phyloP scores from a whole-genome alignment of 2,113 vertebrate genomes.

The Alethe castanea region DNA sequence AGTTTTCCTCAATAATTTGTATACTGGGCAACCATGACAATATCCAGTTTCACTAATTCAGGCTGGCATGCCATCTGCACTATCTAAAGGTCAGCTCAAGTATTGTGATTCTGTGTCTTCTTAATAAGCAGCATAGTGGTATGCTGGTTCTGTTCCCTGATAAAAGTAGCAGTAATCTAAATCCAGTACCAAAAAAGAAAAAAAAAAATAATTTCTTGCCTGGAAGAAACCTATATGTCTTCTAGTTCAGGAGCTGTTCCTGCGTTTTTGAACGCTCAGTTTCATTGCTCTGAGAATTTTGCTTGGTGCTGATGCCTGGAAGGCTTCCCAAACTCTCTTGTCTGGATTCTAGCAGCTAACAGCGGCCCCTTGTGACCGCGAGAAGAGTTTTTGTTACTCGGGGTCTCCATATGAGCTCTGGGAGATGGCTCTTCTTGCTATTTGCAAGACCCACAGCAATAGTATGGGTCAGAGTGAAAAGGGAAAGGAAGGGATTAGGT shows the following conservation, averaged over 20 bases:
- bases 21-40: neutral
- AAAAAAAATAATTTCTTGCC: neutral
- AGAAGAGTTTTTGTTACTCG: rapidly evolving
- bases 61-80: slow-evolving; percentile 18
- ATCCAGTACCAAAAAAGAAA: neutral
- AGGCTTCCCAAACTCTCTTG: neutral
- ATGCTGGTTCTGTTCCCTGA: rapidly evolving
- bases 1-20: neutral
- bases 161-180: neutral
- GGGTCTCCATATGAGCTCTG: rapidly evolving
- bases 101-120: neutral
- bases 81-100: neutral
- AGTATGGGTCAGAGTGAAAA: neutral
- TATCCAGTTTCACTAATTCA: neutral
- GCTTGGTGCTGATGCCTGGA: neutral
- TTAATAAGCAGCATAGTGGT: neutral
- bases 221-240: neutral
- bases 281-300: neutral
- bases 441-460: neutral
- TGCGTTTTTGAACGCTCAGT: neutral
- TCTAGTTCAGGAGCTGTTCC: neutral
- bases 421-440: neutral
- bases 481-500: neutral
- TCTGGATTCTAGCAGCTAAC: rapidly evolving
- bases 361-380: neutral